Conservation (phyloP, 2,113 vertebrate species). For the Corythornis cristatus region DNA sequence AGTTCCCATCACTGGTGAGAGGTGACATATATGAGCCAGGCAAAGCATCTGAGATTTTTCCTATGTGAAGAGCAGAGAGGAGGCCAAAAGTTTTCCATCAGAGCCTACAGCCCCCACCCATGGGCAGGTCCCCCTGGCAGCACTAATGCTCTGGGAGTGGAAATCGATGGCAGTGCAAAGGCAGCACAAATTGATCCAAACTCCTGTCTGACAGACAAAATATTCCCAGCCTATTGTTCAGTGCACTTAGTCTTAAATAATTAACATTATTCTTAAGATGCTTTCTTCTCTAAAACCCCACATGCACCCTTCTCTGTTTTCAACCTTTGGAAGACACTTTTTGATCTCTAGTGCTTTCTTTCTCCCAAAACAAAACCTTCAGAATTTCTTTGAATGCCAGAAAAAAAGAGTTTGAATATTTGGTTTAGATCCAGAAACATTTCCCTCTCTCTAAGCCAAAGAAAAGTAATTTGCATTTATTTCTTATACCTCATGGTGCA, state of each 20-base stretch:
- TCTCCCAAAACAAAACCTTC: not conserved
- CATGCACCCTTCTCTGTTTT: not conserved
- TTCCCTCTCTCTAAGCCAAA: not conserved
- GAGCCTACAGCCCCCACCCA: not conserved
- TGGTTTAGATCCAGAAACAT: not conserved
- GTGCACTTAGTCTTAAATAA: not conserved
- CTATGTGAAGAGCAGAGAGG: rapidly evolving
- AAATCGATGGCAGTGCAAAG: not conserved
- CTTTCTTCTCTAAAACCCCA: not conserved
- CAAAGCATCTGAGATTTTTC: not conserved
- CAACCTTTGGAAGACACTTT: not conserved
- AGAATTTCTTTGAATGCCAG: not conserved
- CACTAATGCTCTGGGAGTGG: not conserved
- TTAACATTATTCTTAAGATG: not conserved
- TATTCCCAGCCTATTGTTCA: rapidly evolving
- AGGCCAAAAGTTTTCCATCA: not conserved
- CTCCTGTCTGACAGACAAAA: not conserved
- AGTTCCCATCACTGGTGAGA: rapidly evolving
- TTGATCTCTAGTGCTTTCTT: not conserved
- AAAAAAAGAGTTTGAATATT: not conserved
- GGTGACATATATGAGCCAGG: rapidly evolving
- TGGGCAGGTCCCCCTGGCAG: not conserved
- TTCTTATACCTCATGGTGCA: rapidly evolving
- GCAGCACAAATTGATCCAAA: constrained; percentile 1
- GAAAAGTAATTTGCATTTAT: not conserved